phyloP scores from a whole-genome alignment of 2,113 vertebrate genomes.

The Ellobius talpinus region DNA sequence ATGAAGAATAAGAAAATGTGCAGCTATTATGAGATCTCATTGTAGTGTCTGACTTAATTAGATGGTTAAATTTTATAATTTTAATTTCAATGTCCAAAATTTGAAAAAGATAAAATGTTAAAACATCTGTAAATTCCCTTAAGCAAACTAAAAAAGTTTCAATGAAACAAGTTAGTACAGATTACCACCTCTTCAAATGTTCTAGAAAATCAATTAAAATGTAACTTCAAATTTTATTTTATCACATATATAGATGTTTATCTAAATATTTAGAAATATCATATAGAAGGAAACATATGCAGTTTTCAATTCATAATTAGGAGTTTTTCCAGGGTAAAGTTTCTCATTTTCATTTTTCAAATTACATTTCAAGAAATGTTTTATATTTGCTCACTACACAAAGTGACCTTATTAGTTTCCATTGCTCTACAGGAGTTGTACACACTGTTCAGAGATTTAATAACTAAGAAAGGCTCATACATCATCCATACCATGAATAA shows the following conservation, averaged over 20 bases:
- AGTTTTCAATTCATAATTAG: neutral
- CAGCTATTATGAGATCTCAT: neutral
- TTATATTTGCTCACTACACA: neutral
- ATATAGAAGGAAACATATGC: neutral
- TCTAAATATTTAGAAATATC: neutral
- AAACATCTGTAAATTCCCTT: neutral
- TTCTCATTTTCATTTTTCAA: neutral
- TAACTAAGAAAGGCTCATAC: neutral
- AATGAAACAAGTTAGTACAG: neutral
- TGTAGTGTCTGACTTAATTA: neutral
- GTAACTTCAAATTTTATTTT: neutral
- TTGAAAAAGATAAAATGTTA: neutral
- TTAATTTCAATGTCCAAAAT: neutral
- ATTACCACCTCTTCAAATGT: neutral
- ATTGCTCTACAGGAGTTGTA: constrained; percentile 16
- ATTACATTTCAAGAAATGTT: constrained; percentile 12
- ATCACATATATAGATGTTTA: neutral
- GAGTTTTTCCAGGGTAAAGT: neutral
- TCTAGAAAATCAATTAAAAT: neutral
- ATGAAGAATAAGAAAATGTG: neutral
- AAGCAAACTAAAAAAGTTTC: neutral
- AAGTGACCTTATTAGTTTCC: neutral
- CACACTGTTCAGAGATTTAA: neutral
- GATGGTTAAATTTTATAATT: neutral
- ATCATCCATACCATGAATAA: neutral